phyloP scores from a whole-genome alignment of 1,140 invertebrate genomes.

The Chironomus striatipennis region DNA sequence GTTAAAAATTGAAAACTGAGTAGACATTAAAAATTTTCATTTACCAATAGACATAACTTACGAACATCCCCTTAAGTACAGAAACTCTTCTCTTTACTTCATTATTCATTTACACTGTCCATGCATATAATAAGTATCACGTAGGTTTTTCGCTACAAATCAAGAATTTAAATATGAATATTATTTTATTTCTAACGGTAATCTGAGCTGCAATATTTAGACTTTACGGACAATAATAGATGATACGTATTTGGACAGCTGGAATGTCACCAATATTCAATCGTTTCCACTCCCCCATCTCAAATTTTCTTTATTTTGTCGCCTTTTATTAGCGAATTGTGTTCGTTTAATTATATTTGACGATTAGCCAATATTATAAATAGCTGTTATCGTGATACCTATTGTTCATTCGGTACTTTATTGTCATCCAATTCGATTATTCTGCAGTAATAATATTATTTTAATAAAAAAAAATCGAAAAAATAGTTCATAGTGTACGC shows the following conservation, averaged over 20 bases:
- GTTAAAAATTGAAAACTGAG: too few species aligned
- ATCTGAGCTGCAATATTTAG: too few species aligned
- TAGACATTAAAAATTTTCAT: too few species aligned
- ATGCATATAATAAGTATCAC: too few species aligned
- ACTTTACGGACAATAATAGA: not conserved
- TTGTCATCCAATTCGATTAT: constrained; percentile 10
- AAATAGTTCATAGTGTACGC: not conserved
- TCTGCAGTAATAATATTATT: not conserved
- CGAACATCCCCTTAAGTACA: too few species aligned
- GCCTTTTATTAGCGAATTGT: not conserved
- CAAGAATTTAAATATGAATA: too few species aligned
- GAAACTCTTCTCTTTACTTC: too few species aligned
- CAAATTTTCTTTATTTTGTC: not conserved
- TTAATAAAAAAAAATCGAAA: not conserved
- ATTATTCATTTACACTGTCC: too few species aligned
- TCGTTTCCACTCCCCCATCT: not conserved
- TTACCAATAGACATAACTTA: too few species aligned
- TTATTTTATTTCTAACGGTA: too few species aligned
- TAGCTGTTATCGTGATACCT: not conserved
- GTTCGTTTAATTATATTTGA: not conserved
- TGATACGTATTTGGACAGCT: not conserved
- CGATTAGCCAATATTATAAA: constrained; percentile 14
- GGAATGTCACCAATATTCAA: not conserved
- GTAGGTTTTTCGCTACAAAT: too few species aligned
- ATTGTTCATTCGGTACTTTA: constrained; percentile 6